A percentile compares a stretch with the other conserved stretches of the same genome.
Conservation (phyloP, 2,113 vertebrate genomes). For the Sisor rabdophorus region DNA sequence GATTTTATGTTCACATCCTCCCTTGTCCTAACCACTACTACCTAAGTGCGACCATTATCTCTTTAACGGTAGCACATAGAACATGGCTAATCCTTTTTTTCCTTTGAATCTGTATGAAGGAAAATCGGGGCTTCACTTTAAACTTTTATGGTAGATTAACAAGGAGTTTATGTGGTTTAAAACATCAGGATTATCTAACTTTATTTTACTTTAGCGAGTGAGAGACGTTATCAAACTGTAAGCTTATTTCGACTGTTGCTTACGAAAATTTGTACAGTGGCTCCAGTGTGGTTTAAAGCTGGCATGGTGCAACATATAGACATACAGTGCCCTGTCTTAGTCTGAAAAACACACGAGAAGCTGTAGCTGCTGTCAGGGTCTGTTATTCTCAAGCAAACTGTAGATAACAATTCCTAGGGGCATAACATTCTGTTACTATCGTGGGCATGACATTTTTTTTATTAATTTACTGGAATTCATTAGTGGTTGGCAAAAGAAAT, state of each 20-base stretch:
- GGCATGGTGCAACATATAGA: conserved; percentile 30
- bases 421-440: neutral
- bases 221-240: conserved; percentile 38
- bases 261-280: conserved; percentile 35
- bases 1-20: conserved; percentile 40
- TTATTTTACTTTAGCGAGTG: conserved; percentile 28
- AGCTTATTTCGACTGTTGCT: conserved; percentile 40
- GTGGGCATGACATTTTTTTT: neutral
- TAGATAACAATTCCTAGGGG: neutral
- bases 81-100: conserved; percentile 14
- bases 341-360: too few species aligned
- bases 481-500: neutral
- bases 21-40: conserved; percentile 20
- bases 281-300: conserved; percentile 14
- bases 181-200: conserved; percentile 39
- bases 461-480: neutral
- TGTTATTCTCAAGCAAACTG: conserved; percentile 34
- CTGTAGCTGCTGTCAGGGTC: conserved; percentile 12
- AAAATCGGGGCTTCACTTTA: conserved; percentile 27
- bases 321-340: conserved; percentile 29
- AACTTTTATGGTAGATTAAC: conserved; percentile 22
- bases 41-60: conserved; percentile 31
- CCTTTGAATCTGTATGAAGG: conserved; percentile 34
- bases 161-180: conserved; percentile 30
- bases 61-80: neutral